Base-by-base conservation (phyloP, 92 coral and sea anemone genomes). In the Ricordea florida region DNA sequence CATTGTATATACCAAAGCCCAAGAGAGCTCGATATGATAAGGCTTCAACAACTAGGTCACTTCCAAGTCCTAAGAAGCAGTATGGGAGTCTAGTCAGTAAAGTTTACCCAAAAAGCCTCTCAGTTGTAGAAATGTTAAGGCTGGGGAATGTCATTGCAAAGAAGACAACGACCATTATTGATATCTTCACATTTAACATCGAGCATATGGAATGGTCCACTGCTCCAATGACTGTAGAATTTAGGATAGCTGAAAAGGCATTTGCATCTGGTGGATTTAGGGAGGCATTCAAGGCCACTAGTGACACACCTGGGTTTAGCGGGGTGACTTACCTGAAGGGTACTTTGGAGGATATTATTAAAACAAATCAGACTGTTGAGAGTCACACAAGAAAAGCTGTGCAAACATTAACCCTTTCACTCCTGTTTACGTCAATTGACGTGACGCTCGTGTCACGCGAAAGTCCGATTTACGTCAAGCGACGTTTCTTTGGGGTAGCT, bases 341-440 rank as follows among this genome's bases (percentile, higher is more conserved):
- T 13, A 68, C 89, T 33, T 55, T 57, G 22, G 49, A 76, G 31
- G 35, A 26, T 34, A 57, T 67, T 38, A 36, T 45, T 35, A 41
- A 28, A 67, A 66, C 59, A 42, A 23, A 68, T 0, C 72, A 74
- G 47, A 83, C 66, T 30, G 69, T 41, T 18, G 78, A 83, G 45
- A 64, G 77, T 45, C 88, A 74, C 71, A 74, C 82, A 56, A 74
- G 57, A 51, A 83, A 83, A 46, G 72, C 79, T 28, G 81, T 81
- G 55, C 87, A 86, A 50, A 57, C n/a, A n/a, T n/a, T n/a, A n/a
- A n/a, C n/a, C n/a, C n/a, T n/a, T n/a, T n/a, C n/a, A n/a, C n/a
- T n/a, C n/a, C n/a, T n/a, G n/a, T n/a, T n/a, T n/a, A n/a, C n/a
- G n/a, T n/a, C n/a, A n/a, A n/a, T n/a, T n/a, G n/a, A n/a, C n/a